A percentile compares a stretch with the other conserved stretches of the same genome.
These are phyloP conservation scores for Pristionchus arcanus DNA, from an alignment of 2,888 invertebrate species.

Conservation along the genomic window DNA sequence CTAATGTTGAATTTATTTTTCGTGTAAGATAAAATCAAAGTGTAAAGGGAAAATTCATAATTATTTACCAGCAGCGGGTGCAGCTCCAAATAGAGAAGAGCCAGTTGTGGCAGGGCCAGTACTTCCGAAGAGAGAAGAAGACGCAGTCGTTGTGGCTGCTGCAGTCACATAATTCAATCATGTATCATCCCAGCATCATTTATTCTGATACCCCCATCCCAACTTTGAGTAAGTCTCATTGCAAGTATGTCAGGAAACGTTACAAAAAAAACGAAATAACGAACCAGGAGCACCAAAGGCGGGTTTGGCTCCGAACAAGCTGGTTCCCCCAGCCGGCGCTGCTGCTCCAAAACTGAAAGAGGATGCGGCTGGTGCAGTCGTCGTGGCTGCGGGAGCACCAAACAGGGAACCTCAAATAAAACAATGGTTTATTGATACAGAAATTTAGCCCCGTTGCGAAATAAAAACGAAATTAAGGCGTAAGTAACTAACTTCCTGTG, in stretches of 20 bases:
- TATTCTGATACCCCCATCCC: background rate
- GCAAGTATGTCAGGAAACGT: too few species aligned
- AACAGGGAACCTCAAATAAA: constrained; percentile 31
- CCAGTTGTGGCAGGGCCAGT: constrained; percentile 1
- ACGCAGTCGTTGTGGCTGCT: constrained; percentile 14
- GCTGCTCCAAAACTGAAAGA: background rate
- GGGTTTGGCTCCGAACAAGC: constrained; percentile 54
- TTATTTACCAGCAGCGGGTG: constrained; percentile 15
- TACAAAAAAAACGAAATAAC: background rate
- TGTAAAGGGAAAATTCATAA: background rate
- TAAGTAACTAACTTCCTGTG: constrained; percentile 12
- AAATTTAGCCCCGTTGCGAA: background rate
- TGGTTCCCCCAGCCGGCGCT: constrained; percentile 16
- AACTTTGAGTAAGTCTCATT: background rate
- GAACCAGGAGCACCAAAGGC: constrained; percentile 40
- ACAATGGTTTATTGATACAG: background rate
- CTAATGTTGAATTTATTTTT: background rate
- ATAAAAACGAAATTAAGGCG: background rate
- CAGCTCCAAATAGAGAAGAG: constrained; percentile 39
- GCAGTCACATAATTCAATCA: background rate
- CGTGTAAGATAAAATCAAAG: background rate
- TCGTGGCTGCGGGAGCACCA: constrained; percentile 15
- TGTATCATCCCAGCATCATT: too few species aligned
- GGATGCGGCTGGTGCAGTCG: constrained; percentile 8
- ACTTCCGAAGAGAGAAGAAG: constrained; percentile 22